A percentile compares a stretch with the other conserved stretches of the same genome.
Evolutionary conservation across 2,797 vertebrate species (phyloP).

Genomic region (Chaunax sp.): DNA sequence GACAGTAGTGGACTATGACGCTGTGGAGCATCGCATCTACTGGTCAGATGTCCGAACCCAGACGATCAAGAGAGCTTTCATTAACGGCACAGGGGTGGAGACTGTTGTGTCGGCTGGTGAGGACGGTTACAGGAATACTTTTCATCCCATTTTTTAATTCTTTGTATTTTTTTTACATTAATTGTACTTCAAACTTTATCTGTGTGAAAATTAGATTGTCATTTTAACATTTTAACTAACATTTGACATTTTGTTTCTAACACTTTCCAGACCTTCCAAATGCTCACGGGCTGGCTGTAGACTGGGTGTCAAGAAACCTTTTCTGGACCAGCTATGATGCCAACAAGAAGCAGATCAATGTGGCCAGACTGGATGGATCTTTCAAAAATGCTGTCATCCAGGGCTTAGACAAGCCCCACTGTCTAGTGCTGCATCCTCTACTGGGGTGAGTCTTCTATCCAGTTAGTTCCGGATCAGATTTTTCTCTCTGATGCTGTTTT

Average conservation of each 20-base stretch:
- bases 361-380: constrained; percentile 94
- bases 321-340: constrained; percentile 98
- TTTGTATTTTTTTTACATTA: neutral
- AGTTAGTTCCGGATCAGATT: neutral
- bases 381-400: constrained; percentile 97
- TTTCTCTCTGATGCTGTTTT: neutral
- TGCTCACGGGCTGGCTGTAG: constrained; percentile 93
- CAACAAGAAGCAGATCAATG: constrained; percentile 98
- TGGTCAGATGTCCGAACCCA: constrained; percentile 98
- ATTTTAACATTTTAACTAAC: neutral
- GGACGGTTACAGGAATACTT: constrained; percentile 9
- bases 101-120: constrained; percentile 95
- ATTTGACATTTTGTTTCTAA: constrained; percentile 5
- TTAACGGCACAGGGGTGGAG: constrained; percentile 97
- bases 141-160: neutral
- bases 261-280: constrained; percentile 90
- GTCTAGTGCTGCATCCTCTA: constrained; percentile 91
- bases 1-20: constrained; percentile 95
- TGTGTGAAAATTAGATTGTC: neutral
- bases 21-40: constrained; percentile 94
- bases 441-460: constrained; percentile 63
- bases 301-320: constrained; percentile 97
- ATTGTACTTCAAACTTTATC: neutral
- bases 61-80: constrained; percentile 96
- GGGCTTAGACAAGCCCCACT: constrained; percentile 95